Conservation (phyloP, 2,113 vertebrate species). For the Picathartes gymnocephalus region DNA sequence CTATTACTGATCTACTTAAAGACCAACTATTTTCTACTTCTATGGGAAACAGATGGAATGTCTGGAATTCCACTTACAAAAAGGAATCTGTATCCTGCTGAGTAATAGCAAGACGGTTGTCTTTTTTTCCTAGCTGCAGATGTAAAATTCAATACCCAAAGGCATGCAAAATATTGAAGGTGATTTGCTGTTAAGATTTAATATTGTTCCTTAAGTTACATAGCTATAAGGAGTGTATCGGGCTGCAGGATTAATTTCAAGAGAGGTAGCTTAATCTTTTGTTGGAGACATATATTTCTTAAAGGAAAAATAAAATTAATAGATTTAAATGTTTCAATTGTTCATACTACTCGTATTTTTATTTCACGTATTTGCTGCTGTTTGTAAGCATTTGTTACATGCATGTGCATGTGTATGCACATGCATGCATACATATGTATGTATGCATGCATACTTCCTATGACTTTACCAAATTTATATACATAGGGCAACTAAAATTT, state of each 20-base stretch:
- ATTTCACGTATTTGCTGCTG: not conserved
- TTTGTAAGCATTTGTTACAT: not conserved
- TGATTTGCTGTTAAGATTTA: conserved; percentile 41
- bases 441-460: not conserved
- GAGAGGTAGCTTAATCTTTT: not conserved
- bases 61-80: conserved; percentile 70
- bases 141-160: conserved; percentile 49
- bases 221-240: not conserved
- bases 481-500: not conserved
- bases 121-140: conserved; percentile 26
- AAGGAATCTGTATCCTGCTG: conserved; percentile 68
- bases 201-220: conserved; percentile 1
- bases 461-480: not conserved
- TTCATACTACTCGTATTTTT: not conserved
- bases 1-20: conserved; percentile 36
- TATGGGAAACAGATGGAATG: conserved; percentile 69
- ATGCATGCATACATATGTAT: not conserved
- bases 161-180: conserved; percentile 42
- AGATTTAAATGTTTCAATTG: not conserved
- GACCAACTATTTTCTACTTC: conserved; percentile 58
- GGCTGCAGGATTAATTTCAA: conserved; percentile 8
- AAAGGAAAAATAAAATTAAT: not conserved
- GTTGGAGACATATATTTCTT: not conserved
- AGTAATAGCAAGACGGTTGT: conserved; percentile 49
- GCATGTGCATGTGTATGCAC: no score